Evolutionary conservation across 53 echinoderm and acorn worm genomes (phyloP).

Genomic region (Paelopatides confundens): DNA sequence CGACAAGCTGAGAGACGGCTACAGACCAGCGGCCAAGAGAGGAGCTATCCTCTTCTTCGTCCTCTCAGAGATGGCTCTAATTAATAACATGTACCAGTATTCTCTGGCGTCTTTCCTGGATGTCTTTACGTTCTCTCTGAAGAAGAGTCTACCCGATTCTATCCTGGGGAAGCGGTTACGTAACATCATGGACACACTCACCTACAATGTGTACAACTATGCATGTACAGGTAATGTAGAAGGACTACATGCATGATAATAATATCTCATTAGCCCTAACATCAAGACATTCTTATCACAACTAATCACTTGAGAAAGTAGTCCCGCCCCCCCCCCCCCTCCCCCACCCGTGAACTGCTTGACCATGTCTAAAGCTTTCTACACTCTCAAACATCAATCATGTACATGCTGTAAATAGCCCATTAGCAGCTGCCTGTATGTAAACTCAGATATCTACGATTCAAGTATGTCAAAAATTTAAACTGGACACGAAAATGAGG

Average conservation of each 20-base stretch:
- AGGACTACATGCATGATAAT: no score
- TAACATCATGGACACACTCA: constrained; percentile 98
- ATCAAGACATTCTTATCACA: no score
- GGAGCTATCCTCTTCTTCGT: constrained; percentile 99
- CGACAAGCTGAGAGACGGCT: constrained; percentile 99
- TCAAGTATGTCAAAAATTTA: no score
- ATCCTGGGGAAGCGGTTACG: constrained; percentile 91
- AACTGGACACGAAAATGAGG: no score
- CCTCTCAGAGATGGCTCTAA: constrained; percentile 98
- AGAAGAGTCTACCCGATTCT: constrained; percentile 97
- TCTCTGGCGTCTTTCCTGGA: constrained; percentile 95
- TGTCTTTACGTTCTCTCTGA: constrained; percentile 93
- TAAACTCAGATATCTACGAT: no score
- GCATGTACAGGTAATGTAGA: constrained; percentile 88
- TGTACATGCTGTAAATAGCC: no score
- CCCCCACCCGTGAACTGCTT: no score
- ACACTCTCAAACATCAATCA: not conserved
- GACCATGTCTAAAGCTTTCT: no score
- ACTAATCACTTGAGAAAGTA: no score
- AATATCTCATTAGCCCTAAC: no score
- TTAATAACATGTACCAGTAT: constrained; percentile 99
- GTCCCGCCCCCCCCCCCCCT: no score
- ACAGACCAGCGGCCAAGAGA: constrained; percentile 97
- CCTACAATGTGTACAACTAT: constrained; percentile 98
- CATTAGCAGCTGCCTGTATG: no score